Percentiles rank a stretch among this genome's conserved stretches.
Conservation (phyloP, 2,888 invertebrate species). For the Isotomurus palustris region DNA sequence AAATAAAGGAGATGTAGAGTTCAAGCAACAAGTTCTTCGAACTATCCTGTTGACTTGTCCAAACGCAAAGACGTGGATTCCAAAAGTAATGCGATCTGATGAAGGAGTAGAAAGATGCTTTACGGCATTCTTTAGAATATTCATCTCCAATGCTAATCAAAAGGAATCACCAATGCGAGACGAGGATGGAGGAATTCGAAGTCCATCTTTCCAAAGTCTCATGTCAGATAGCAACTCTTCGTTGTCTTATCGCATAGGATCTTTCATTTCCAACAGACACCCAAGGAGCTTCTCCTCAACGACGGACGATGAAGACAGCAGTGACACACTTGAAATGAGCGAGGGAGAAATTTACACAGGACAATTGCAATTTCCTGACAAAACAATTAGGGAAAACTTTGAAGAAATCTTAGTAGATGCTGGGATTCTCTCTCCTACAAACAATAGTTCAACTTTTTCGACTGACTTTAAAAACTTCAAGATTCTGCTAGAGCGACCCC, state of each 20-base stretch:
- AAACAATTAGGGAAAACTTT: conserved; percentile 27
- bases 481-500: conserved; percentile 36
- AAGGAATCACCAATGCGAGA: conserved; percentile 16
- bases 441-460: conserved; percentile 37
- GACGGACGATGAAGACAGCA: neutral
- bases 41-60: conserved; percentile 31
- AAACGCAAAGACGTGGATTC: conserved; percentile 36
- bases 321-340: neutral
- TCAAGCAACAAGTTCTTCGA: conserved; percentile 36
- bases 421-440: conserved; percentile 39
- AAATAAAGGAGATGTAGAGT: conserved; percentile 31
- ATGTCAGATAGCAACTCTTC: conserved; percentile 26
- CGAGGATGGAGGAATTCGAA: conserved; percentile 17
- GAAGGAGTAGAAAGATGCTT: conserved; percentile 41
- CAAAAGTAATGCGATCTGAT: conserved; percentile 40
- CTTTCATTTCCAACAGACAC: neutral
- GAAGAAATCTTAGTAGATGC: conserved; percentile 36
- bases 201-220: conserved; percentile 36
- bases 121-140: conserved; percentile 43
- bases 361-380: conserved; percentile 15
- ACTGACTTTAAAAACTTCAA: conserved; percentile 44
- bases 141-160: conserved; percentile 34
- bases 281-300: neutral
- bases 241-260: neutral
- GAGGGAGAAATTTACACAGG: neutral